Evolutionary conservation across 2,888 invertebrate species (phyloP).

Genomic region (Clepsis dumicolana): DNA sequence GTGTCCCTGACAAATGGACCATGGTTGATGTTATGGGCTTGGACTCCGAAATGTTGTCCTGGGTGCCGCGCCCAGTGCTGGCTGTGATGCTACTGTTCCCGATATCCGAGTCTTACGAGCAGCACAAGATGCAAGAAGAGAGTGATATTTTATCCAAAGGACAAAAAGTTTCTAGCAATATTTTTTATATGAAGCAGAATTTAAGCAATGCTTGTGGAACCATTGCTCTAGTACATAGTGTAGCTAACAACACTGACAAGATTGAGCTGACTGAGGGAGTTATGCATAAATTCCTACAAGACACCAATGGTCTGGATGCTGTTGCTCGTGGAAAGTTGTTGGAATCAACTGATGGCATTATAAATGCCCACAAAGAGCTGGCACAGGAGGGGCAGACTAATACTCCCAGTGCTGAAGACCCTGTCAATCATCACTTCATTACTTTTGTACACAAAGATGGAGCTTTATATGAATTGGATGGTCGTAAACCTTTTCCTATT

Average conservation of each 20-base stretch:
- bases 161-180: slow-evolving; percentile 87
- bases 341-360: slow-evolving; percentile 90
- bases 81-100: slow-evolving; percentile 97
- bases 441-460: slow-evolving; percentile 94
- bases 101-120: slow-evolving; percentile 91
- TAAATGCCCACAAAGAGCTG: slow-evolving; percentile 93
- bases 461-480: slow-evolving; percentile 93
- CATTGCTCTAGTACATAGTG: slow-evolving; percentile 97
- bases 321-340: slow-evolving; percentile 91
- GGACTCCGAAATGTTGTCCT: slow-evolving; percentile 94
- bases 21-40: slow-evolving; percentile 97
- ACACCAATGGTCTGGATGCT: slow-evolving; percentile 88
- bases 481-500: slow-evolving; percentile 89
- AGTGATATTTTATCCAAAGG: slow-evolving; percentile 87
- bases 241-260: slow-evolving; percentile 95
- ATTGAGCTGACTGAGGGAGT: slow-evolving; percentile 89
- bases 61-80: slow-evolving; percentile 94
- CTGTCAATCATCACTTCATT: slow-evolving; percentile 95
- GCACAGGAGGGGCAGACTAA: slow-evolving; percentile 97
- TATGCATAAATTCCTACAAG: slow-evolving; percentile 92
- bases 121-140: slow-evolving; percentile 89
- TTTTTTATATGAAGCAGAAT: slow-evolving; percentile 96
- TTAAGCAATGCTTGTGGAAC: slow-evolving; percentile 99
- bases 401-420: slow-evolving; percentile 91
- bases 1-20: slow-evolving; percentile 92